Evolutionary conservation across 2,113 vertebrate genomes (phyloP), one percentile per base, ranked within the genome.

Genomic region (Onychostoma macrolepis): DNA sequence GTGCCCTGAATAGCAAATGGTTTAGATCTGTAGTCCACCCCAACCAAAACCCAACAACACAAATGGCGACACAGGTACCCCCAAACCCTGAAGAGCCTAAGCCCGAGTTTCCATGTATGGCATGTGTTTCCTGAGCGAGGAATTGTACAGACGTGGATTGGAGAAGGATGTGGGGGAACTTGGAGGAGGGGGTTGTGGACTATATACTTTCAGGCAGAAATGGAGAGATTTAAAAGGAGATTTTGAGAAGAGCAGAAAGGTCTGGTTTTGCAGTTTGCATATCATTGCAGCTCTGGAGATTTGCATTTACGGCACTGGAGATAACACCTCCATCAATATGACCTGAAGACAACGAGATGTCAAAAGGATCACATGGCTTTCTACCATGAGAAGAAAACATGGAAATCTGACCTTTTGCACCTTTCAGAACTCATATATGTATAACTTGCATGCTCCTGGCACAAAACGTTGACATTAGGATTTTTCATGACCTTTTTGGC

Each of bases 1-100:
- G 82, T 76, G 67, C 93, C 92, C 87, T 92, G 93, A 95, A 95
- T 95, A 95, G 93, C 90, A 85, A 83, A 79, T 83, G 84, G 88
- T 89, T 85, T 86, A 81, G 87, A 85, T 81, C 85, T 80, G 33
- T 74, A 21, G 63, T 80, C 50, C 24, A 28, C 26, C 78, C 76
- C 86, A 30, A 75, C 82, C 83, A 19, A 26, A 78, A 86, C 41
- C 4, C 63, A 50, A 82, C 86, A 88, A 91, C 80, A 87, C 84
- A 87, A 87, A 86, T 58, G 65, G 56, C 61, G 61, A 65, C 15
- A 15, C 85, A 88, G 87, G 76, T 90, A 85, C 21, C 56, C 76
- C 76, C 36, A 76, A 28, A 50, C 17, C n/a, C 43, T 12, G 8
- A 36, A 30, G 45, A 19, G 21, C 24, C 28, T n/a, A 53, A 67